phyloP scores from a whole-genome alignment of 2,888 invertebrate species.

The Drosophila percnosoma region DNA sequence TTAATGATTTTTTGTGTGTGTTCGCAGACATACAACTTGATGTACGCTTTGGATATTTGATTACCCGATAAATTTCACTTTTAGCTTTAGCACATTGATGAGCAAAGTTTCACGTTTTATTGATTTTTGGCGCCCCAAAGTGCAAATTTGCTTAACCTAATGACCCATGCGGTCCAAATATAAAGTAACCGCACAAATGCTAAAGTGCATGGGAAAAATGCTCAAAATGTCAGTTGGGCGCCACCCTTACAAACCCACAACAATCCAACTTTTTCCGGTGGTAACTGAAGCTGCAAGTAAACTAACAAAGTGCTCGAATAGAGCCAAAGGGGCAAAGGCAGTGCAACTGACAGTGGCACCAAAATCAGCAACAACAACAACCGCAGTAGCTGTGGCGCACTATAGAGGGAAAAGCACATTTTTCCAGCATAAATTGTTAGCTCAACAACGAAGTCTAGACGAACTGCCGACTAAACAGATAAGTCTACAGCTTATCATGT shows the following conservation, averaged over 20 bases:
- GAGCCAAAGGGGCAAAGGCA: constrained; percentile 41
- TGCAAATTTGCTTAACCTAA: constrained; percentile 50
- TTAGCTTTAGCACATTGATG: background rate
- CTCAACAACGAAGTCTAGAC: background rate
- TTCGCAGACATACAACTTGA: constrained; percentile 20
- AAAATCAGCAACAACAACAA: constrained; percentile 1
- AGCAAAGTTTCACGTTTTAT: constrained; percentile 27
- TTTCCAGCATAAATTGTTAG: background rate
- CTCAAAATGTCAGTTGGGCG: constrained; percentile 62
- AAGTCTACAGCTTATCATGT: background rate
- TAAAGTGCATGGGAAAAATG: constrained; percentile 50
- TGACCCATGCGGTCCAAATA: constrained; percentile 52
- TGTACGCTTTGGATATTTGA: constrained; percentile 49
- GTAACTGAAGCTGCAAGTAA: constrained; percentile 54
- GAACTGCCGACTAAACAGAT: background rate
- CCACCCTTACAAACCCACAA: background rate
- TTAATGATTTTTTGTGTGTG: constrained; percentile 26
- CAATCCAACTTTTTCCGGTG: background rate
- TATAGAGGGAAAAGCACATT: background rate
- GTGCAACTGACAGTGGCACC: constrained; percentile 11
- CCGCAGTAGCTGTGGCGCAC: background rate
- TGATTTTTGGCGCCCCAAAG: constrained; percentile 28
- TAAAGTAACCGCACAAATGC: constrained; percentile 43
- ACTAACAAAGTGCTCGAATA: constrained; percentile 71
- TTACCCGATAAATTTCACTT: constrained; percentile 38